Evolutionary conservation across 2,888 invertebrate species (phyloP).

Genomic region (Octonoba sinensis): DNA sequence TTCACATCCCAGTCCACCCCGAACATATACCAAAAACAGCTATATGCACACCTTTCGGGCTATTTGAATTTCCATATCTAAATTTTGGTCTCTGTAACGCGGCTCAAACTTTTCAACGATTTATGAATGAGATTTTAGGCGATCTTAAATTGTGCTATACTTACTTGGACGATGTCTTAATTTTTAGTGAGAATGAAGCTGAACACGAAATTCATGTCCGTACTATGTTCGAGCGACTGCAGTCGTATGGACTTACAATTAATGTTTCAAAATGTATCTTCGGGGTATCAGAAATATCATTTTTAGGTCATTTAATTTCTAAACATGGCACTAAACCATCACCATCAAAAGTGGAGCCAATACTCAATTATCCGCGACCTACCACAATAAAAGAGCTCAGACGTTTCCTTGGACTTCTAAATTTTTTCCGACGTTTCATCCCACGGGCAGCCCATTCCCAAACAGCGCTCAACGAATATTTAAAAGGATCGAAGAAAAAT

Average conservation of each 20-base stretch:
- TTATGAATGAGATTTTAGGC: constrained; percentile 3
- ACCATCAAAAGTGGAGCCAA: not conserved
- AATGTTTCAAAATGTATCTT: constrained; percentile 2
- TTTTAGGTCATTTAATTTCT: not conserved
- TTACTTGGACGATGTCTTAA: constrained; percentile 4
- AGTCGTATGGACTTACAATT: not conserved
- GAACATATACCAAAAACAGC: not conserved
- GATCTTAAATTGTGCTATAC: not conserved
- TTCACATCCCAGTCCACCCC: not conserved
- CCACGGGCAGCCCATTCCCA: not conserved
- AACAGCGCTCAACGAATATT: not conserved
- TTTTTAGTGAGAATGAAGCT: not conserved
- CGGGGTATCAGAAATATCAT: not conserved
- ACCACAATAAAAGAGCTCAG: not conserved
- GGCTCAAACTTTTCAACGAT: not conserved
- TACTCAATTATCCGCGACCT: not conserved
- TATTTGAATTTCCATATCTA: not conserved
- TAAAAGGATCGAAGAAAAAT: not conserved
- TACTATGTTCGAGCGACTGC: not conserved
- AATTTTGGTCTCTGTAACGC: not conserved
- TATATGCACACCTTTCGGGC: not conserved
- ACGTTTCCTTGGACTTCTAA: not conserved
- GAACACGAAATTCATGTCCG: not conserved
- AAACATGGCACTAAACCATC: not conserved
- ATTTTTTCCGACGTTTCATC: not conserved